Base-by-base conservation (phyloP, 2,888 invertebrate genomes). In the Stomorhina lunata region DNA sequence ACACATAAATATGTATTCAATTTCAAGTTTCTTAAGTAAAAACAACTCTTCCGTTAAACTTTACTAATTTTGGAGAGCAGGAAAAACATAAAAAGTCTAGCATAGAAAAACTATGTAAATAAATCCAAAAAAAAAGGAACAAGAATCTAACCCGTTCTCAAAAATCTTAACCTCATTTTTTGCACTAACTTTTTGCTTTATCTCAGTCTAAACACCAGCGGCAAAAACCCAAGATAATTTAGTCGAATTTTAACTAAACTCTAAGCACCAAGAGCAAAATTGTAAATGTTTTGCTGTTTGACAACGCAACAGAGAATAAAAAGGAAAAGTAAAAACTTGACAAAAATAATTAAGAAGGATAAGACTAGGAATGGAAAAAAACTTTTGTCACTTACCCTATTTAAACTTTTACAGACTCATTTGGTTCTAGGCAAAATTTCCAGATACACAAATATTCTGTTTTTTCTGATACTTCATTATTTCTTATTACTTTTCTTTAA, bases 51-150 rank as follows among this genome's bases (percentile, higher is more conserved):
- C 55, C 57, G 12, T 12, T 27, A 72, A 65, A 50, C 40, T 29
- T 59, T 17, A 59, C 17, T 63, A 43, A 55, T 65, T 40, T 63
- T 27, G 43, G 48, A n/a, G 12, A 73, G 32, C 63, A 50, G 9
- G 50, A 1, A 50, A 55, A 22, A 2, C 20, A 63, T 22, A 63
- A 45, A 32, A 5, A 63, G 5, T 10, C 3, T 1, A 48, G 29
- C 15, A 61, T 32, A 15, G 10, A 25, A 40, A 22, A 15, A n/a
- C 2, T 32, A 43, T 17, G 3, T 57, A 65, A 22, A 48, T 20
- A 55, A 53, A 61, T 50, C 34, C 59, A 7, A 43, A 57, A 65
- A 71, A 32, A 22, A 66, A 57, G 34, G 15, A 25, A 37, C 6
- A 45, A 68, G 15, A 10, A 61, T 45, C 25, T 57, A 9, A 12